Evolutionary conservation across 2,888 invertebrate genomes (phyloP), one percentile per base, ranked within the genome.

Genomic region (Adela reaumurella): DNA sequence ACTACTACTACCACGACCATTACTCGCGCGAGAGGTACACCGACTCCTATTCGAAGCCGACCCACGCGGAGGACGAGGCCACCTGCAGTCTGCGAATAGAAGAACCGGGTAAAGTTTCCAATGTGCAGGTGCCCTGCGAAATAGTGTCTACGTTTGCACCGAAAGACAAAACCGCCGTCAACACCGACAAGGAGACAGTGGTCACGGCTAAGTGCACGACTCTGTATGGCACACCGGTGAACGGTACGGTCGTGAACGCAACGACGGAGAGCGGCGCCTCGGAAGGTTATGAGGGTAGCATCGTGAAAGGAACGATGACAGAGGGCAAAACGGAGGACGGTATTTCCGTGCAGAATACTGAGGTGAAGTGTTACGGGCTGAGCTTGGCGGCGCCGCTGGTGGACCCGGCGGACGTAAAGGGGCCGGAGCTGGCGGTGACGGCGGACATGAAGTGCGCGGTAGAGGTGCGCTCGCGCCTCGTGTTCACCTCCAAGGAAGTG

Each of bases 1-100:
- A 46, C 35, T 43, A 17, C 43, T 46, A 35, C 46, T 19, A 46
- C 46, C 46, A 28, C 46, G n/a, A 46, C 35, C 29, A 4, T 18
- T 20, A 19, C 19, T 17, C 17, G 17, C 11, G 19, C 6, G 5
- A 2, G 11, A 8, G 35, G 35, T 35, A 35, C 35, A 4, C 11
- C 4, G 35, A 35, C 35, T 14, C 35, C 35, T 35, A 35, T 14
- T 3, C 8, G 3, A 3, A 3, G 3, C 14, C 35, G 3, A 14
- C n/a, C 35, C 6, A 35, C 11, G 6, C 35, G 11, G 35, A 35
- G 35, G 35, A 35, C 35, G 35, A 35, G n/a, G 35, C 35, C 6
- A 35, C 6, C 35, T 35, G 35, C 35, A 11, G 11, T 8, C 35
- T 35, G 8, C 35, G 35, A 8, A 14, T 35, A 3, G 35, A 35